phyloP scores from a whole-genome alignment of 2,888 invertebrate species.

The Gandaritis pyraliata region DNA sequence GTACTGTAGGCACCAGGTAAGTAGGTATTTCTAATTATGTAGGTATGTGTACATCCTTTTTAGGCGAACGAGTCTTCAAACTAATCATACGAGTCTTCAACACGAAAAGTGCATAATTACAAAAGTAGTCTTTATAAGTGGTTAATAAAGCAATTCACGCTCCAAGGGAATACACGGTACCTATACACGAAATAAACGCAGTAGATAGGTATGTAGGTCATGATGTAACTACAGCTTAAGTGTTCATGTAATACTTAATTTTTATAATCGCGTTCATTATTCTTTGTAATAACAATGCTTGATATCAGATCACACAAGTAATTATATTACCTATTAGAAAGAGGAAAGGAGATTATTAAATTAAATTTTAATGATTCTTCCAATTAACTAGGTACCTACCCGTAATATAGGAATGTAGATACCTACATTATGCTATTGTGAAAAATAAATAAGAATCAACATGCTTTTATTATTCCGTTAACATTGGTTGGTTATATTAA shows the following conservation, averaged over 20 bases:
- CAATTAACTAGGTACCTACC: no score
- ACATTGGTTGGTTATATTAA: slow-evolving; percentile 43
- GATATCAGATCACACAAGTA: slow-evolving; percentile 55
- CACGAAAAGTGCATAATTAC: slow-evolving; percentile 45
- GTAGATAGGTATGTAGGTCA: slow-evolving; percentile 69
- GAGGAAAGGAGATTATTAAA: slow-evolving; percentile 26
- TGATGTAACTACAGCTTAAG: slow-evolving; percentile 69
- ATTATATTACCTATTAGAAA: slow-evolving; percentile 34
- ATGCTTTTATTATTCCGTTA: slow-evolving; percentile 15
- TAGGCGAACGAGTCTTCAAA: slow-evolving; percentile 18
- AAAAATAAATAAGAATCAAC: slow-evolving; percentile 4
- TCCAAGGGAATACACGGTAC: slow-evolving; percentile 55
- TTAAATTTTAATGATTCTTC: slow-evolving; percentile 18
- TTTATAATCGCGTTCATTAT: slow-evolving; percentile 69
- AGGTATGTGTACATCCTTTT: slow-evolving; percentile 12
- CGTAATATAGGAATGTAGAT: neutral
- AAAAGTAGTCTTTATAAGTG: no score
- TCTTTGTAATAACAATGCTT: slow-evolving; percentile 49
- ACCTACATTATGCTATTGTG: slow-evolving; percentile 9
- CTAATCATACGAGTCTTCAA: slow-evolving; percentile 27
- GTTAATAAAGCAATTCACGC: slow-evolving; percentile 63
- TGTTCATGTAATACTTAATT: slow-evolving; percentile 59
- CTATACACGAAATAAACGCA: slow-evolving; percentile 50
- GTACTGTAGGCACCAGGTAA: no score
- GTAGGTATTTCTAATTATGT: no score